Evolutionary conservation across 1,140 invertebrate species (phyloP).

Genomic region (Drosophila punjabiensis): DNA sequence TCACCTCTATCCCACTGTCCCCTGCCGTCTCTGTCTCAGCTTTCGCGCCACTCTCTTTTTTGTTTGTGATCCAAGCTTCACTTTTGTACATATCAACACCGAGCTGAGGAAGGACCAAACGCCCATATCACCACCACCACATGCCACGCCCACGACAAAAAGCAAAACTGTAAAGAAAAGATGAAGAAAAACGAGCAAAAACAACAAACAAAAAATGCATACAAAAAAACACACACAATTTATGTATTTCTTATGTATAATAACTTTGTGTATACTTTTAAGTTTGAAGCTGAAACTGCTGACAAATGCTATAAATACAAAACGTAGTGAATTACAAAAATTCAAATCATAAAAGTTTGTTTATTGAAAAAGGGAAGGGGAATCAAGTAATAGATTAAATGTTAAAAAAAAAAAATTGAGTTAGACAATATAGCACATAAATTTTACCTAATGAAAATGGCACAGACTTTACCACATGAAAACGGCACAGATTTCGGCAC

Average conservation of each 20-base stretch:
- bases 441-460: neutral
- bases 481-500: no score
- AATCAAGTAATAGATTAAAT: no score
- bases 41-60: constrained; percentile 74
- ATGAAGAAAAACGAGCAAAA: constrained; percentile 49
- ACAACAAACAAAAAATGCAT: constrained; percentile 48
- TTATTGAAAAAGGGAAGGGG: no score
- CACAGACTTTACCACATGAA: no score
- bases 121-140: constrained; percentile 46
- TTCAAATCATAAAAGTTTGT: no score
- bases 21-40: constrained; percentile 65
- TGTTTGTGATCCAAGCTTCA: constrained; percentile 54
- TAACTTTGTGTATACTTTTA: constrained; percentile 73
- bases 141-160: constrained; percentile 68
- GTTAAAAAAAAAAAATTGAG: neutral
- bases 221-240: constrained; percentile 70
- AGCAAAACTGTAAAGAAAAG: constrained; percentile 46
- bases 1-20: constrained; percentile 47
- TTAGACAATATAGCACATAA: neutral
- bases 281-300: constrained; percentile 62
- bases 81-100: constrained; percentile 67
- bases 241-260: constrained; percentile 60
- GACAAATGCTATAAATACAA: no score
- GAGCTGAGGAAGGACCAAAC: constrained; percentile 42
- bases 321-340: no score